Evolutionary conservation across 2,113 vertebrate genomes (phyloP).

Genomic region (Edolisoma coerulescens): DNA sequence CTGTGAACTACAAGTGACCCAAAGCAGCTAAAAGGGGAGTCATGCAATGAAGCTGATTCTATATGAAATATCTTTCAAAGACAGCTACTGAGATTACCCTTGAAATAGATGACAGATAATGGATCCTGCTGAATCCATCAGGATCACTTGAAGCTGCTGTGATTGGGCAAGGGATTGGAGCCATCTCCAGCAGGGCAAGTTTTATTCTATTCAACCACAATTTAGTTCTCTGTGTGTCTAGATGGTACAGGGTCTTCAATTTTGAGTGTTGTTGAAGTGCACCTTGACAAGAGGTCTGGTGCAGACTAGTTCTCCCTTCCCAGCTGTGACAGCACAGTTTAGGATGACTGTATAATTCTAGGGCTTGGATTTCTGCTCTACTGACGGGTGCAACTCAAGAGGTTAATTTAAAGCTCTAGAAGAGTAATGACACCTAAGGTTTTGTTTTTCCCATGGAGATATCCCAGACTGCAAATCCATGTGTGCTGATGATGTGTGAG

Average conservation of each 20-base stretch:
- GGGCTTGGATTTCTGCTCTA: neutral
- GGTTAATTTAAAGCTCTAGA: neutral
- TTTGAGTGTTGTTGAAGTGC: neutral
- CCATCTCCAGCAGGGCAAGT: neutral
- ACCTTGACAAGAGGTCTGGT: neutral
- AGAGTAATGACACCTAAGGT: neutral
- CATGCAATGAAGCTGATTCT: neutral
- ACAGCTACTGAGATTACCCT: neutral
- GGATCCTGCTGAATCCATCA: neutral
- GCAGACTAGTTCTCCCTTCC: neutral
- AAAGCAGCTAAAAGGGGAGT: neutral
- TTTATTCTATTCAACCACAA: neutral
- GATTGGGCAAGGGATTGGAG: neutral
- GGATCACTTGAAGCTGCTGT: neutral
- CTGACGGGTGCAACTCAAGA: neutral
- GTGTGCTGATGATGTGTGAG: neutral
- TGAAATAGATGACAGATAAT: neutral
- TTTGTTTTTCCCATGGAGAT: neutral
- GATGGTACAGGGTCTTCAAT: neutral
- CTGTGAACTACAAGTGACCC: neutral
- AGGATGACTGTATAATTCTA: neutral
- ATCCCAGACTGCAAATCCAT: neutral
- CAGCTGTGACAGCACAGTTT: neutral
- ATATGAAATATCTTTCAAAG: neutral
- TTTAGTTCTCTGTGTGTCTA: neutral